Percentiles rank a stretch among this genome's conserved stretches.
phyloP scores from a whole-genome alignment of 2,797 vertebrate species.

The Sphenopsis melanotis region DNA sequence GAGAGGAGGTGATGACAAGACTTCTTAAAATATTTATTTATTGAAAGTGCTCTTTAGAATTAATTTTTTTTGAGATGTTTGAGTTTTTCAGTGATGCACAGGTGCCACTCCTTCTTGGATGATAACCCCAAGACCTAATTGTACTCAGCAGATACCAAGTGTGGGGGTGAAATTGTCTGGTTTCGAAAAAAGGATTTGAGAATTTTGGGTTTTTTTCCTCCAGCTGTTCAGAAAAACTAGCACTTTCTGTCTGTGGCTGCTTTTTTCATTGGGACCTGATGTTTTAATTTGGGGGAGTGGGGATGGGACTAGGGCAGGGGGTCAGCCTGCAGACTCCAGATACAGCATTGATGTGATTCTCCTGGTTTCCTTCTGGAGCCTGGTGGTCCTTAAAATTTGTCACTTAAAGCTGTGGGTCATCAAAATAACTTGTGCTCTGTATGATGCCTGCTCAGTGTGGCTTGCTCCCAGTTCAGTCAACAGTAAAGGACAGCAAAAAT shows the following conservation, averaged over 20 bases:
- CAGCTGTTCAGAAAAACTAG: background rate
- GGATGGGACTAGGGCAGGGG: background rate
- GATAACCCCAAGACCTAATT: background rate
- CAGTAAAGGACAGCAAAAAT: background rate
- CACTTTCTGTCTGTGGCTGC: background rate
- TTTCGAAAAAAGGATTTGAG: background rate
- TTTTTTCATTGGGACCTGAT: background rate
- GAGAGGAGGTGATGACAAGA: background rate
- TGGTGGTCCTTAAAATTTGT: background rate
- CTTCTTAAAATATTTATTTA: background rate
- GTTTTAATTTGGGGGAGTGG: rapidly evolving
- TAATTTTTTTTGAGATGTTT: background rate
- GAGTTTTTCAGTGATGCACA: background rate
- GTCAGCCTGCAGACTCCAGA: background rate
- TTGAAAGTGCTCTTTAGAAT: background rate
- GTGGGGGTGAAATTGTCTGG: background rate
- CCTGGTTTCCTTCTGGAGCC: background rate
- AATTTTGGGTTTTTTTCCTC: background rate
- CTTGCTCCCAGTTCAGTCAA: background rate
- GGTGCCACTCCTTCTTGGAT: background rate
- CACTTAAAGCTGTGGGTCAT: background rate
- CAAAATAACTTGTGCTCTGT: background rate
- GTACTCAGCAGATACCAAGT: background rate
- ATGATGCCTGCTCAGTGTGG: background rate
- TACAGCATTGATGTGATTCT: background rate